These are phyloP conservation scores for Gryon sp. DNA, from an alignment of 1,140 invertebrate genomes.

Conservation along the genomic window DNA sequence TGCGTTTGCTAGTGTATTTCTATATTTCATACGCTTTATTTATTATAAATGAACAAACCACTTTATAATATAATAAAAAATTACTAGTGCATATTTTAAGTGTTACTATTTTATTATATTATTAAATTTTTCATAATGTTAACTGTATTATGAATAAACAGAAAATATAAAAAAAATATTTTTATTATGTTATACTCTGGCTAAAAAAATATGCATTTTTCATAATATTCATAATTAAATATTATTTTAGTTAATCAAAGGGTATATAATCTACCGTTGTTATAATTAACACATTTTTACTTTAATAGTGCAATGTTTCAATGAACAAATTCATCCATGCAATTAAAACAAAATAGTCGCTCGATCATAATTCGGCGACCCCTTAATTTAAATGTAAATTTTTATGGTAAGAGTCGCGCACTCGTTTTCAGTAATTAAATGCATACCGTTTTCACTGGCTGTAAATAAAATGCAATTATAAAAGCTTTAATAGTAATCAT, in stretches of 20 bases:
- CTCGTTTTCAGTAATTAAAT: constrained; percentile 46
- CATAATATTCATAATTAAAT: no score
- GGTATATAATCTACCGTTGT: no score
- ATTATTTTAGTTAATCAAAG: no score
- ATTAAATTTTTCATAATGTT: no score
- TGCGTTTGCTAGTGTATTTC: constrained; percentile 9
- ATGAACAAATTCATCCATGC: background rate
- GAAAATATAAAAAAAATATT: no score
- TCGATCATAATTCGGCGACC: constrained; percentile 38
- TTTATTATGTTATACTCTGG: no score
- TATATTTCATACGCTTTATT: constrained; percentile 4
- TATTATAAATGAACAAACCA: background rate
- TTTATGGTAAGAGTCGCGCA: constrained; percentile 21
- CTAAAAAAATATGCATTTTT: no score
- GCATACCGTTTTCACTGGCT: constrained; percentile 27
- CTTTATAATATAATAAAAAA: background rate
- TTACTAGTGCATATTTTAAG: no score
- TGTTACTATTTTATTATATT: no score
- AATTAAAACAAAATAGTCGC: constrained; percentile 33
- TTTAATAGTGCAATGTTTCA: background rate
- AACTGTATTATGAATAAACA: no score
- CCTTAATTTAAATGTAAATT: constrained; percentile 56
- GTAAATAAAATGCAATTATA: constrained; percentile 55
- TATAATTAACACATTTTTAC: no score
- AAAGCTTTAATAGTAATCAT: constrained; percentile 49